Evolutionary conservation across 2,888 invertebrate species (phyloP).

Genomic region (Falcaria lacertinaria): DNA sequence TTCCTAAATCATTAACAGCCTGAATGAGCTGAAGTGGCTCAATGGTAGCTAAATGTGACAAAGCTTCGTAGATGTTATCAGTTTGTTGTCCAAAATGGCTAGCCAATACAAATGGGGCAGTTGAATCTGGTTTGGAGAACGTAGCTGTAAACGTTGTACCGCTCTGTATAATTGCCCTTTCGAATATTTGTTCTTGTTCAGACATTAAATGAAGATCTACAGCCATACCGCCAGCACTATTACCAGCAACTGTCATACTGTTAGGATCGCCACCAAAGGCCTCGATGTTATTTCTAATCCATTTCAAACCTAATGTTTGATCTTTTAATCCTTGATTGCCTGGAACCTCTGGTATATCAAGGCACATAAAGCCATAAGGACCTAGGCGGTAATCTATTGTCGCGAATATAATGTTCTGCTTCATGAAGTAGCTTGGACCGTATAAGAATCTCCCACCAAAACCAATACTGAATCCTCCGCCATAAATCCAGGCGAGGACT

Average conservation of each 20-base stretch:
- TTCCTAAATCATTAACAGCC: no score
- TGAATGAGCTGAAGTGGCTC: no score
- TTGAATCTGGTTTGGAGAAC: conserved; percentile 23
- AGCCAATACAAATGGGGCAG: conserved; percentile 37
- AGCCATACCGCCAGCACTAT: conserved; percentile 51
- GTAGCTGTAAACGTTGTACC: conserved; percentile 31
- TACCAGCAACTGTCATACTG: conserved; percentile 50
- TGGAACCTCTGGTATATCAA: conserved; percentile 39
- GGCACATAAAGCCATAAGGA: conserved; percentile 58
- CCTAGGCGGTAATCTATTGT: conserved; percentile 53
- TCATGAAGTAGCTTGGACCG: conserved; percentile 11
- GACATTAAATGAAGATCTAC: conserved; percentile 49
- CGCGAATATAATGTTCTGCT: conserved; percentile 41
- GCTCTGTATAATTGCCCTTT: conserved; percentile 47
- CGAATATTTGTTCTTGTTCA: conserved; percentile 34
- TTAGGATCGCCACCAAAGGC: conserved; percentile 46
- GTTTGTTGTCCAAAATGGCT: conserved; percentile 30
- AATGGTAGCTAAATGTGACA: conserved; percentile 10
- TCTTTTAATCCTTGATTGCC: conserved; percentile 57
- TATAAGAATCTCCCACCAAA: conserved; percentile 35
- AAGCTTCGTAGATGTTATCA: conserved; percentile 24
- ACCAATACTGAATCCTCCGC: conserved; percentile 49
- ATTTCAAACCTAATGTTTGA: conserved; percentile 45
- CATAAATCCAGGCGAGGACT: conserved; percentile 57
- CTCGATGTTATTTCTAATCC: conserved; percentile 49